Conservation (phyloP, 2,113 vertebrate genomes). For the Saguinus midas region DNA sequence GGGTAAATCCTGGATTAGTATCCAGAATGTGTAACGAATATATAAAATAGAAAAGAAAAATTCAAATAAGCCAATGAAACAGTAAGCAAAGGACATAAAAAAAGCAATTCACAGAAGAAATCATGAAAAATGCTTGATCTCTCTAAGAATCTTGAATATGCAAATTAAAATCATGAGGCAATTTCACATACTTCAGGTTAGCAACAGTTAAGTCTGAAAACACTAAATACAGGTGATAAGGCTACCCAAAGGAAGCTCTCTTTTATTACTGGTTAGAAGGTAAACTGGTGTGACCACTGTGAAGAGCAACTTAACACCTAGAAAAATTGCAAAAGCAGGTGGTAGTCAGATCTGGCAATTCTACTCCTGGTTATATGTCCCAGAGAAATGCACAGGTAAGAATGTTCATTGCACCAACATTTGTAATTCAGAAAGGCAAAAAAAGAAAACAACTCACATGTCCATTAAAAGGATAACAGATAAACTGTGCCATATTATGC, state of each 20-base stretch:
- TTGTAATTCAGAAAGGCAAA: background rate
- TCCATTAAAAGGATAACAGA: background rate
- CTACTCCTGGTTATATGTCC: background rate
- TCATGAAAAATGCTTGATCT: background rate
- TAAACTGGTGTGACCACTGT: background rate
- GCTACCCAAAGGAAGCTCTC: background rate
- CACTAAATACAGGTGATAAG: background rate
- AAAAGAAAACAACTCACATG: background rate
- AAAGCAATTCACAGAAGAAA: constrained; percentile 11
- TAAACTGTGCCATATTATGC: background rate
- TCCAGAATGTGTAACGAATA: background rate
- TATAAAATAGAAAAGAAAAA: background rate
- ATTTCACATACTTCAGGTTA: constrained; percentile 13
- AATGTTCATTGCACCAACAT: background rate
- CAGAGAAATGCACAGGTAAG: background rate
- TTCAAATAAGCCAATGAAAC: background rate
- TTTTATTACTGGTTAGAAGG: background rate
- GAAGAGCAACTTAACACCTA: background rate
- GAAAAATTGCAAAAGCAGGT: background rate
- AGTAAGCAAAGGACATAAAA: background rate
- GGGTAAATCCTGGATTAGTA: background rate
- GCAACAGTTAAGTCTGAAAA: constrained; percentile 1
- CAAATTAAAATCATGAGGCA: background rate
- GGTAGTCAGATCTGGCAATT: background rate
- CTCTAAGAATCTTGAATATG: background rate